Evolutionary conservation across 2,888 invertebrate genomes (phyloP), one percentile per base, ranked within the genome.

Genomic region (Scaptomyza caliginosa): DNA sequence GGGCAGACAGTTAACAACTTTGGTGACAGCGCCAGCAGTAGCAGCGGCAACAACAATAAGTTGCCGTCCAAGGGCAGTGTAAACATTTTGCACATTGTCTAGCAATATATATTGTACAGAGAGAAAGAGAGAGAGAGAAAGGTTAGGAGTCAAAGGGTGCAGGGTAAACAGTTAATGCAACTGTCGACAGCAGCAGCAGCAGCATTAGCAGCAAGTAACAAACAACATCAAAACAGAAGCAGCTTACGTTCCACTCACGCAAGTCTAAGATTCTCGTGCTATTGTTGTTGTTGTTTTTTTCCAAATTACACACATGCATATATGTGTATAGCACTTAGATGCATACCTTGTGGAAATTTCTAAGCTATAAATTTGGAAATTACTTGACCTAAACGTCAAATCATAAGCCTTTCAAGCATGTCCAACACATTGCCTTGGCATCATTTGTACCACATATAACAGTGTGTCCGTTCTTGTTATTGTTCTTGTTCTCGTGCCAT

Each of bases 11-110:
- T 40, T 51, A 51, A 64, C 65, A 65, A 43, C 39, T 56, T 42
- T 19, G 39, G 40, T 48, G 65, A 56, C 57, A 70, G 48, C 21
- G 55, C 21, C 56, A 63, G 46, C 19, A 3, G 10, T 51, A 69
- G 42, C 21, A 59, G 42, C 21, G 62, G 8, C 34, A 34, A 8
- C 7, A 16, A 8, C 63, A 59, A 43, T 17, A 28, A 48, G 46
- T 62, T 74, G 65, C 46, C 50, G 40, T 56, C 40, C 70, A 55
- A 81, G 82, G 78, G 82, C 64, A 65, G 60, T 56, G 77, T 51
- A 82, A 77, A 77, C 75, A 82, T 40, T 79, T 82, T 74, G 50
- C 74, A 68, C 63, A 79, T 54, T 74, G 78, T 74, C 69, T 60
- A 17, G 57, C 21, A 23, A 36, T 13, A 34, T 16, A 32, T 32